phyloP scores from a whole-genome alignment of 2,113 vertebrate species.

The Oreotrochilus melanogaster region DNA sequence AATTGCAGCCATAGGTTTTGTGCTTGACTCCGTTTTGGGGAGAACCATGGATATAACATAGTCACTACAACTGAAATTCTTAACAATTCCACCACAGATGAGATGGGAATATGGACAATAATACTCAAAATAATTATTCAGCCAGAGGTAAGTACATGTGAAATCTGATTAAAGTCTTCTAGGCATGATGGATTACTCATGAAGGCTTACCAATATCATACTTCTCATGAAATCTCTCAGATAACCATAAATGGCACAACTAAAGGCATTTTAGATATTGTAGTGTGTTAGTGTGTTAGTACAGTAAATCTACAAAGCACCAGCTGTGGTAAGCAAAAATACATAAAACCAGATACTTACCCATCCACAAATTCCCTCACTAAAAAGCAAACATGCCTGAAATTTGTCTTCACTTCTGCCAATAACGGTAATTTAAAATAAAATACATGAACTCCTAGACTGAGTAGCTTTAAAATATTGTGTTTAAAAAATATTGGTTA shows the following conservation, averaged over 20 bases:
- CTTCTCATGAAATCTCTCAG: slow-evolving; percentile 56
- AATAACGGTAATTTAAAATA: slow-evolving; percentile 16
- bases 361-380: background rate
- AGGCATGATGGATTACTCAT: slow-evolving; percentile 70
- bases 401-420: background rate
- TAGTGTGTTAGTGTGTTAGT: slow-evolving; percentile 34
- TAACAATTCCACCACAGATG: slow-evolving; percentile 33
- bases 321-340: slow-evolving; percentile 55
- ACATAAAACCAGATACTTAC: background rate
- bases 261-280: slow-evolving; percentile 61
- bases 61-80: slow-evolving; percentile 27
- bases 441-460: background rate
- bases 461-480: background rate
- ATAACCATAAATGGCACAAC: slow-evolving; percentile 52
- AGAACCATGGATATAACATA: background rate
- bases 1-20: slow-evolving; percentile 19
- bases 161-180: slow-evolving; percentile 65
- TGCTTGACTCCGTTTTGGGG: background rate
- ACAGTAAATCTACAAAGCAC: slow-evolving; percentile 66
- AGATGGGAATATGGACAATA: slow-evolving; percentile 44
- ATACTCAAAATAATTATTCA: slow-evolving; percentile 54
- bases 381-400: background rate
- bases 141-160: slow-evolving; percentile 26
- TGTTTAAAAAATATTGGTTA: background rate
- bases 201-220: slow-evolving; percentile 67